Percentiles rank a stretch among this genome's conserved stretches.
phyloP scores from a whole-genome alignment of 2,797 vertebrate genomes.

The Coranthus polyacanthus region DNA sequence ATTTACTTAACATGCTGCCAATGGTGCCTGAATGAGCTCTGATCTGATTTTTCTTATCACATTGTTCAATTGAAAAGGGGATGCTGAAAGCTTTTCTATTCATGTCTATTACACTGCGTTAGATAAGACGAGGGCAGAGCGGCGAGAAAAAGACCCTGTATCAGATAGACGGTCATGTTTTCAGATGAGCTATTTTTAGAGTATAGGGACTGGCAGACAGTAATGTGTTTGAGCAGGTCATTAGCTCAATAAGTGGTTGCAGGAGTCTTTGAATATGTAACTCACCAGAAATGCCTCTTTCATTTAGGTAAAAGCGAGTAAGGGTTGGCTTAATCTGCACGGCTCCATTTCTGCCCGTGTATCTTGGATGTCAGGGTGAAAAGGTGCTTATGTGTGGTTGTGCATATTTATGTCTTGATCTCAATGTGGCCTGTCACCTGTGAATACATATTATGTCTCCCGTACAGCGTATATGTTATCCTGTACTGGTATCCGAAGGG shows the following conservation, averaged over 20 bases:
- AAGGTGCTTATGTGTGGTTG: constrained; percentile 35
- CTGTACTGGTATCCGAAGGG: constrained; percentile 30
- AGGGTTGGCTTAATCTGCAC: constrained; percentile 44
- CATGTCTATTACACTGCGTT: constrained; percentile 63
- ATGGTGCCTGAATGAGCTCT: constrained; percentile 76
- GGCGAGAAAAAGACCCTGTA: constrained; percentile 53
- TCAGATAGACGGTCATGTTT: constrained; percentile 73
- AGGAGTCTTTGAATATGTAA: constrained; percentile 75
- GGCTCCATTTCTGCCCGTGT: constrained; percentile 32
- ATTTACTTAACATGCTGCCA: constrained; percentile 83
- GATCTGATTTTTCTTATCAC: constrained; percentile 83
- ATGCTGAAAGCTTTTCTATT: constrained; percentile 80
- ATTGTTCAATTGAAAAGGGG: constrained; percentile 77
- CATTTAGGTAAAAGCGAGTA: constrained; percentile 49
- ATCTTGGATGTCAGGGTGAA: constrained; percentile 47
- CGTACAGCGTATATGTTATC: constrained; percentile 41
- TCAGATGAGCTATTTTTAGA: constrained; percentile 76
- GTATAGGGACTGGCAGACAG: constrained; percentile 61
- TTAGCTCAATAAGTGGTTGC: constrained; percentile 79
- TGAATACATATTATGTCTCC: constrained; percentile 44
- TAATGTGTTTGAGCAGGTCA: constrained; percentile 80
- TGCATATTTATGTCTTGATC: constrained; percentile 56
- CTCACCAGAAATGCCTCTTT: constrained; percentile 71
- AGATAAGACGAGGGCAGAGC: constrained; percentile 70
- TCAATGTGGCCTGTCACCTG: constrained; percentile 52